Base-by-base conservation (phyloP, 92 coral and sea anemone species). In the Epizoanthus scotinus region DNA sequence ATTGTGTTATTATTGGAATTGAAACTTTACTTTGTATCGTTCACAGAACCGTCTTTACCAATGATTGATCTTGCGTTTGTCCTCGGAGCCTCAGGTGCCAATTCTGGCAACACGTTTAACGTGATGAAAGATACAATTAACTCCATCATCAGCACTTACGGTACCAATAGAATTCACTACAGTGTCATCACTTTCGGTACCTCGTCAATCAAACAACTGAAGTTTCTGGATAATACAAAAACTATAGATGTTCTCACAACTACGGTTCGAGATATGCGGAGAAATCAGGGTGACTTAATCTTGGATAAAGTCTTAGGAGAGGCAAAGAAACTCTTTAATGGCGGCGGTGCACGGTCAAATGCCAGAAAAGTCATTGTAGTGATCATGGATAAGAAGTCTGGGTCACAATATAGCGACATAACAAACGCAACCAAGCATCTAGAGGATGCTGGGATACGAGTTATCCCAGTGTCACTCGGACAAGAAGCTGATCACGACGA, bases 401-500 rank as follows among this genome's bases (percentile, higher is more conserved):
- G 25, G n/a, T 79, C 85, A 18, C 54, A 17, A 1, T 75, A 82
- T n/a, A 31, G 69, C 9, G 85, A 58, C 15, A 62, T 62, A 8
- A 84, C 63, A 22, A 52, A 19, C 61, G 89, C 85, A 34, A 75
- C 70, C 49, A 63, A 62, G 61, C 85, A 90, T 28, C 88, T 91
- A 3, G 87, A 82, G 81, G 87, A 86, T 31, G 93, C 90, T 68
- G 85, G 86, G 67, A 87, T 90, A 66, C 86, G 86, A 12, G 75
- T 81, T 19, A 56, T 89, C 55, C 90, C 86, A 26, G 78, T 92
- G 72, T 85, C 86, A 5, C 81, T 90, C 20, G 98, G 97, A 1
- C 60, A 70, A 5, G 81, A 70, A 57, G 73, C 82, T 9, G 87
- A 87, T 64, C 50, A 77, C 10, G 34, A 72, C 2, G 93, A 88